Base-by-base conservation (phyloP, 2,797 vertebrate genomes). In the Coregonus sp. region DNA sequence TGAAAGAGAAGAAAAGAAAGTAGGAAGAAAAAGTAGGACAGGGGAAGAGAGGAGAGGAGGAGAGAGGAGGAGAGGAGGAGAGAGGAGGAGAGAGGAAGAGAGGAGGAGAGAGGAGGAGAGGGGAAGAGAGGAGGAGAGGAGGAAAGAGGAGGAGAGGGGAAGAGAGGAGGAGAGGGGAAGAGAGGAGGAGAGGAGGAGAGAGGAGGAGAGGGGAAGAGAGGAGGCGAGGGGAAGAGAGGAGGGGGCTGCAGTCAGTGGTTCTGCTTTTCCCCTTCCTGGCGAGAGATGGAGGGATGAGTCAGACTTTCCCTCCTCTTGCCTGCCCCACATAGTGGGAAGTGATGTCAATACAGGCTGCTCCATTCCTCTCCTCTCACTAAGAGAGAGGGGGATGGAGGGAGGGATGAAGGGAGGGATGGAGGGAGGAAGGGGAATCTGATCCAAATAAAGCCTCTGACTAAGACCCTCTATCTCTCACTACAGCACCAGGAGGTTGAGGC, bases 301-400 rank as follows among this genome's bases (percentile, higher is more conserved):
- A 94, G 86, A 92, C 87, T 94, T 93, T 94, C 92, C 93, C 90
- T 93, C 85, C 88, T 85, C 78, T 89, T 78, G 80, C 86, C 73
- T 80, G 81, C 85, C 73, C 82, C 78, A 61, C 18, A 74, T 87
- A 86, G 90, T 88, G 90, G 90, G 88, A 89, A 89, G 89, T 90
- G 90, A 93, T 88, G 91, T 93, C 87, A 91, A 87, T 88, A 86
- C 88, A 88, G 86, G 78, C 84, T 89, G 89, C 84, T 85, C 80
- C 85, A 90, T 83, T 77, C 75, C 72, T 75, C 74, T 66, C 87
- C 86, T 78, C 84, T 91, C 74, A 79, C 85, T 81, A 59, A 87
- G 78, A 84, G 89, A 90, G 90, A 88, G 86, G 37, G 70, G 72
- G 47, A 72, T 54, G 35, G 86, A 86, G 78, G 78, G 66, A 40